Conservation (phyloP, 2,888 invertebrate genomes). For the Magallana nippona region DNA sequence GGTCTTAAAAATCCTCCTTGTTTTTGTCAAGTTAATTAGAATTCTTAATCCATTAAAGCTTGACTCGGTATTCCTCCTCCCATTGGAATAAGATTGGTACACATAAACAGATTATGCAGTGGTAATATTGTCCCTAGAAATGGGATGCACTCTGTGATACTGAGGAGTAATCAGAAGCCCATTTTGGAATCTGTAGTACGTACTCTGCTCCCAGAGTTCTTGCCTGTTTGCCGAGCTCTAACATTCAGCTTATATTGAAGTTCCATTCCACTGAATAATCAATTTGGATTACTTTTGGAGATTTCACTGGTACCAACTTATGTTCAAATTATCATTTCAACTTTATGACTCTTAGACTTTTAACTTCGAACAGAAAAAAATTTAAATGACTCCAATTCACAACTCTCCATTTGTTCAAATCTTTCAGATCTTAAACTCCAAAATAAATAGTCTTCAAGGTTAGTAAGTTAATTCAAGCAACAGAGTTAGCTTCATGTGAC, state of each 20-base stretch:
- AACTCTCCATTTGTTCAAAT: background rate
- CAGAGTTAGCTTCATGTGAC: background rate
- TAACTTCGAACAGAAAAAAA: background rate
- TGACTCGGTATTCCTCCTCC: too few relatives aligned
- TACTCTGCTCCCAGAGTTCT: background rate
- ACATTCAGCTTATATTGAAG: background rate
- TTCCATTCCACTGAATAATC: conserved; percentile 26
- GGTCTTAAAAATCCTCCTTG: too few relatives aligned
- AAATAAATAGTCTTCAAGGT: conserved; percentile 13
- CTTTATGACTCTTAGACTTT: background rate
- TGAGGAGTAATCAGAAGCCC: too few relatives aligned
- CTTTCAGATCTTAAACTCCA: background rate
- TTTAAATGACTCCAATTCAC: background rate
- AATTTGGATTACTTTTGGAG: conserved; percentile 1
- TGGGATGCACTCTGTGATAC: too few relatives aligned
- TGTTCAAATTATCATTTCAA: background rate
- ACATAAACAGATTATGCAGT: too few relatives aligned
- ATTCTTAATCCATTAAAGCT: too few relatives aligned
- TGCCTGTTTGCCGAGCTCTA: background rate
- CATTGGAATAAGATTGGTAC: too few relatives aligned
- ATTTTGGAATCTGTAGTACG: too few relatives aligned
- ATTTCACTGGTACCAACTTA: background rate
- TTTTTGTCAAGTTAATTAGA: too few relatives aligned
- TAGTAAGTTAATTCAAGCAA: background rate
- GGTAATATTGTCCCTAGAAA: too few relatives aligned